These are phyloP conservation scores for Hylaeus volcanicus DNA, from an alignment of 1,140 invertebrate species.

Conservation along the genomic window DNA sequence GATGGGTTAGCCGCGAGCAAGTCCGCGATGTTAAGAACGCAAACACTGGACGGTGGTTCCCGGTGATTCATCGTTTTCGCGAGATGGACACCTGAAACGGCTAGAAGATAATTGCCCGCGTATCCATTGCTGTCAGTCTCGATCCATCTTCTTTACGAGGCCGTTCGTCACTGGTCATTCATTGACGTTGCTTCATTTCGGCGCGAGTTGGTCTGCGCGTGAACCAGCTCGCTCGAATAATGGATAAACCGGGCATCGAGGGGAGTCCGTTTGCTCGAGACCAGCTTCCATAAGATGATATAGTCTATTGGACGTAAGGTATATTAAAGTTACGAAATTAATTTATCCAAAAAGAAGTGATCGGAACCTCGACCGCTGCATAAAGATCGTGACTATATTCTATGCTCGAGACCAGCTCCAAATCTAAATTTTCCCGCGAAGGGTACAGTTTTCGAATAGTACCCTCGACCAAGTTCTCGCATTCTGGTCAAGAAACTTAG, in stretches of 20 bases:
- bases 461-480: no score
- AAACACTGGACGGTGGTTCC: background rate
- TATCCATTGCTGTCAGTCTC: constrained; percentile 52
- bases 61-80: constrained; percentile 54
- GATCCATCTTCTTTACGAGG: constrained; percentile 60
- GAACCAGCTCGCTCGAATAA: constrained; percentile 20
- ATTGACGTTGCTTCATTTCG: constrained; percentile 43
- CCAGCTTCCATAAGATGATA: no score
- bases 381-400: no score
- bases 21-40: background rate
- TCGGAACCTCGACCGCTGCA: no score
- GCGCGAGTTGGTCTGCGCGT: background rate
- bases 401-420: no score
- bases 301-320: no score
- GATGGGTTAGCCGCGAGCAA: constrained; percentile 4
- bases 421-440: no score
- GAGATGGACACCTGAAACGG: constrained; percentile 31
- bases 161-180: constrained; percentile 55
- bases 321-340: no score
- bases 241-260: constrained; percentile 5
- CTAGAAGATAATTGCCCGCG: constrained; percentile 49
- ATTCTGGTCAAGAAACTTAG: no score
- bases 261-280: background rate
- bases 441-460: no score
- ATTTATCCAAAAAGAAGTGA: no score